A percentile compares a stretch with the other conserved stretches of the same genome.
Conservation (phyloP, 1,140 invertebrate species). For the Artemia franciscana region DNA sequence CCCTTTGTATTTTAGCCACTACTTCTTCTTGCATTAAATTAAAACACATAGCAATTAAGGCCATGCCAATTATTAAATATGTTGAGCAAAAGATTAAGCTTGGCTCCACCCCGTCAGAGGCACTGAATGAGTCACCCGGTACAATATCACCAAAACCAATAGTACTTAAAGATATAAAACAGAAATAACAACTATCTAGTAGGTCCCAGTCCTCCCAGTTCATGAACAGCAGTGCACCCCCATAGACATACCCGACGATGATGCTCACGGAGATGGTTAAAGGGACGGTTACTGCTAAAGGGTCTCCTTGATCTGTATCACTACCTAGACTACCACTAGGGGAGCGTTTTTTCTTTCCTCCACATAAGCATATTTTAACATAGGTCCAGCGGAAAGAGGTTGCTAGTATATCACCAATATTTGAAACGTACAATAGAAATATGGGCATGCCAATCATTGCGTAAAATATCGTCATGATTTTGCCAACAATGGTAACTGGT, state of each 20-base stretch:
- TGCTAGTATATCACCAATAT: conserved; percentile 85
- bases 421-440: conserved; percentile 77
- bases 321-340: neutral
- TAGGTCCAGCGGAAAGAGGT: conserved; percentile 89
- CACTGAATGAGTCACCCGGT: conserved; percentile 25
- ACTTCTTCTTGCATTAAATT: conserved; percentile 48
- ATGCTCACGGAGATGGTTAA: neutral
- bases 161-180: conserved; percentile 62
- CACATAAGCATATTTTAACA: conserved; percentile 61
- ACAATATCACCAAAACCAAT: conserved; percentile 41
- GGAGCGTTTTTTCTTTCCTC: conserved; percentile 20
- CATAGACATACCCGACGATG: conserved; percentile 32
- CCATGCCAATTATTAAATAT: conserved; percentile 83
- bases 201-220: conserved; percentile 50
- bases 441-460: conserved; percentile 88
- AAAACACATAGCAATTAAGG: conserved; percentile 94
- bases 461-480: conserved; percentile 78
- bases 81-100: conserved; percentile 65
- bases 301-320: conserved; percentile 9
- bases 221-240: conserved; percentile 43
- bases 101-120: conserved; percentile 31
- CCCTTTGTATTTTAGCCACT: conserved; percentile 16
- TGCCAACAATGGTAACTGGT: conserved; percentile 71
- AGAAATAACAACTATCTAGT: conserved; percentile 61
- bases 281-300: conserved; percentile 18